Evolutionary conservation across 1,140 invertebrate species (phyloP).

Genomic region (Homarus americanus): DNA sequence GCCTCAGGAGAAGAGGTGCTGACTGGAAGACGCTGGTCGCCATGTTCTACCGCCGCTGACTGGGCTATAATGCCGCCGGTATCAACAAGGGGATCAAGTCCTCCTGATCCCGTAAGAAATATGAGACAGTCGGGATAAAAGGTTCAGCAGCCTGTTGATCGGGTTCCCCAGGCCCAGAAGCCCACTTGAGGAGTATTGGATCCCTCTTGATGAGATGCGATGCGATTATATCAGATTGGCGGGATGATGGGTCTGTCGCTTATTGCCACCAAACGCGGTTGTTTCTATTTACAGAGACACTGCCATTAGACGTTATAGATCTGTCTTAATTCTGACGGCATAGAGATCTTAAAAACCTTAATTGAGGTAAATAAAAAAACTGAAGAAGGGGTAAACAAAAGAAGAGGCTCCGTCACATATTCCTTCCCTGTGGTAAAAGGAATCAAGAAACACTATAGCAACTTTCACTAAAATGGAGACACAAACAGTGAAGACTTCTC

Average conservation of each 20-base stretch:
- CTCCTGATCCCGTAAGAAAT: constrained; percentile 56
- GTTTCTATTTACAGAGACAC: constrained; percentile 3
- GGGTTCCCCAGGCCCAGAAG: constrained; percentile 44
- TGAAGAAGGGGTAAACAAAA: not conserved
- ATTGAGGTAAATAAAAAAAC: not conserved
- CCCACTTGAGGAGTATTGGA: constrained; percentile 59
- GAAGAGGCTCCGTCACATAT: not conserved
- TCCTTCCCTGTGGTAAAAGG: not conserved
- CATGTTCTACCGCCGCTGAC: constrained; percentile 1
- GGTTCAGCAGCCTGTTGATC: constrained; percentile 57
- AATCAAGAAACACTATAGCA: not conserved
- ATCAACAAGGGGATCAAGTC: constrained; percentile 53
- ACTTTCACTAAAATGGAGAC: not conserved
- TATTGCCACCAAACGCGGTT: constrained; percentile 23
- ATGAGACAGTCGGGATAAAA: constrained; percentile 57
- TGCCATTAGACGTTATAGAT: not conserved
- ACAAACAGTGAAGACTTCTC: not conserved
- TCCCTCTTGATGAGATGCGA: constrained; percentile 49
- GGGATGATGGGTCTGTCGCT: constrained; percentile 39
- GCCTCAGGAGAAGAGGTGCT: not conserved
- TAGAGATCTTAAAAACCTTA: not conserved
- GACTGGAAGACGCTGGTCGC: not conserved
- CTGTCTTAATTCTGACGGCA: not conserved
- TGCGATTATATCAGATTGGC: constrained; percentile 51
- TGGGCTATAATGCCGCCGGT: constrained; percentile 19